Percentiles rank a stretch among this genome's conserved stretches.
Evolutionary conservation across 2,888 invertebrate genomes (phyloP).

Genomic region (Lottia gigantea): DNA sequence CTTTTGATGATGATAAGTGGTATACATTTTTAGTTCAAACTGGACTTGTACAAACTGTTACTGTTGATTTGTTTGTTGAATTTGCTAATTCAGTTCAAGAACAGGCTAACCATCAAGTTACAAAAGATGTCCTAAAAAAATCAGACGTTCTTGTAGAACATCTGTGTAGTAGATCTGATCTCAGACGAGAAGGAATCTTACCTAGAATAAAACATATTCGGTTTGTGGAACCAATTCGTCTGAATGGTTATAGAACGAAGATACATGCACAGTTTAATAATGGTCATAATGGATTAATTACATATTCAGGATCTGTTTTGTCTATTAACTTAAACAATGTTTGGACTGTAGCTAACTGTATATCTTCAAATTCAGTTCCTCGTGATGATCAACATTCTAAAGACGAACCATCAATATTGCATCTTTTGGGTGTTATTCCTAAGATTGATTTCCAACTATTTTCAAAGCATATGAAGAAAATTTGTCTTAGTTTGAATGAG

Average conservation of each 20-base stretch:
- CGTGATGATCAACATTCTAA: too few species aligned
- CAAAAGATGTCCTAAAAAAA: conserved; percentile 16
- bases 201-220: conserved; percentile 16
- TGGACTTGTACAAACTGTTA: conserved; percentile 29
- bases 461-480: too few species aligned
- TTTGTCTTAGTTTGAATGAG: too few species aligned
- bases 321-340: conserved; percentile 6
- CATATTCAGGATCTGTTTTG: conserved; percentile 16
- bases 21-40: conserved; percentile 24
- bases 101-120: conserved; percentile 16
- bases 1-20: conserved; percentile 15
- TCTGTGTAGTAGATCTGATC: conserved; percentile 17
- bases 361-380: too few species aligned
- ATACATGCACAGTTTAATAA: conserved; percentile 14
- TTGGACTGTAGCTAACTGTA: conserved; percentile 2
- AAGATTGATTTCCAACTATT: too few species aligned
- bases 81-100: conserved; percentile 30
- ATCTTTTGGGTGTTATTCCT: too few species aligned
- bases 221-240: conserved; percentile 21
- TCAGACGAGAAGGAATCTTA: conserved; percentile 15
- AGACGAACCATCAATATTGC: too few species aligned
- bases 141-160: conserved; percentile 23
- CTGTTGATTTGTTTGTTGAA: conserved; percentile 26
- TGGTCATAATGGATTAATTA: conserved; percentile 6
- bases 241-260: background rate